Base-by-base conservation (phyloP, 1,140 invertebrate genomes). In the Cydia pomonella region DNA sequence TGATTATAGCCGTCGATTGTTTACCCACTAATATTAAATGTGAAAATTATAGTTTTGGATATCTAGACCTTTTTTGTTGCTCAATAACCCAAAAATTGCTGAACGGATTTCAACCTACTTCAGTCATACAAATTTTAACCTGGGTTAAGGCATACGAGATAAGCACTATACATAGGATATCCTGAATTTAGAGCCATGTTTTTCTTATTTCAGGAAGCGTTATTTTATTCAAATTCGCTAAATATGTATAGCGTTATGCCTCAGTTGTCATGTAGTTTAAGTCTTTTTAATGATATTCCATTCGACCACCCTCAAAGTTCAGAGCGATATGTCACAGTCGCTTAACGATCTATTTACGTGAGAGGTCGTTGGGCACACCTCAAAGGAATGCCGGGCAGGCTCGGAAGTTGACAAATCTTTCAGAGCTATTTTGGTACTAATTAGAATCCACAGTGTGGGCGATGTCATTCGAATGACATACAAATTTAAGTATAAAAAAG, bases 391-490 rank as follows among this genome's bases (percentile, higher is more conserved):
- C 82, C 82, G 78, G 85, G 80, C 84, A 86, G 76, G 87, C 80
- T 91, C 82, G 88, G 89, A 91, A 93, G 87, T 92, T 93, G 90
- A 93, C 91, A 93, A 93, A 93, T 93, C 84, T 87, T 81, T 72
- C 74, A 73, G 76, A 84, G 89, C 91, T 92, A 92, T 92, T 92
- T 90, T 84, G 90, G 90, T 92, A 90, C 91, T 92, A 92, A 92
- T 92, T 92, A 92, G 91, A 86, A 77, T 78, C 74, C 62, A 75
- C 79, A 84, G 84, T 80, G 86, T 85, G 84, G 84, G 85, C 83
- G 82, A 78, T 63, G 79, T 81, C 78, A 80, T 77, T 73, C 72
- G 80, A 78, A 72, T 80, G 82, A 84, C 79, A 82, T 78, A 84
- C 78, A 75, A 69, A 66, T 69, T 69, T 69, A 69, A 80, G 69